Evolutionary conservation across 2,888 invertebrate species (phyloP).

Genomic region (Philonicus albiceps): DNA sequence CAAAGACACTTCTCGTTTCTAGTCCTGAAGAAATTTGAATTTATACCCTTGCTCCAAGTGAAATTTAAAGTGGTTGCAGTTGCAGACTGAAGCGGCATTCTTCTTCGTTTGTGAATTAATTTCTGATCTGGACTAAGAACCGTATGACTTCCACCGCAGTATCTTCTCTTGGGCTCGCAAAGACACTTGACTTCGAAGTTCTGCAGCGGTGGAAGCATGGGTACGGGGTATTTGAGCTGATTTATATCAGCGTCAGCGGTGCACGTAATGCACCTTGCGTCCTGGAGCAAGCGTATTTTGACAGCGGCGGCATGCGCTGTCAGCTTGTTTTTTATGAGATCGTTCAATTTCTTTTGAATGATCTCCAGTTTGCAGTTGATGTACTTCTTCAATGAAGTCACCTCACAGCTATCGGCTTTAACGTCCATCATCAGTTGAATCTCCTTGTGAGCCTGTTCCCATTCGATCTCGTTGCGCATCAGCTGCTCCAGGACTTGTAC

Average conservation of each 20-base stretch:
- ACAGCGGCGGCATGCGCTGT: background rate
- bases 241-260: slow-evolving; percentile 9
- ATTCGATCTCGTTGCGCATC: slow-evolving; percentile 8
- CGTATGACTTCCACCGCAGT: slow-evolving; percentile 16
- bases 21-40: background rate
- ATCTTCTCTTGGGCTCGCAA: background rate
- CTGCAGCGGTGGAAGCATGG: background rate
- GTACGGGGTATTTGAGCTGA: background rate
- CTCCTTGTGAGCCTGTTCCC: slow-evolving; percentile 9
- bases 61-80: background rate
- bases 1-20: background rate
- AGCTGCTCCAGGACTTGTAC: slow-evolving; percentile 12
- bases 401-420: background rate
- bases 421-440: background rate
- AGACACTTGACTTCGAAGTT: background rate
- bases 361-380: slow-evolving; percentile 16
- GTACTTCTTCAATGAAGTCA: slow-evolving; percentile 9
- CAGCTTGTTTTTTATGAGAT: background rate
- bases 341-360: slow-evolving; percentile 6
- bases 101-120: background rate
- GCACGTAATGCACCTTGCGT: slow-evolving; percentile 11
- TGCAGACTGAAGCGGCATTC: background rate
- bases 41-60: background rate
- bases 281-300: background rate
- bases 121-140: background rate